phyloP scores from a whole-genome alignment of 2,888 invertebrate species.

The Myopa tessellatipennis region DNA sequence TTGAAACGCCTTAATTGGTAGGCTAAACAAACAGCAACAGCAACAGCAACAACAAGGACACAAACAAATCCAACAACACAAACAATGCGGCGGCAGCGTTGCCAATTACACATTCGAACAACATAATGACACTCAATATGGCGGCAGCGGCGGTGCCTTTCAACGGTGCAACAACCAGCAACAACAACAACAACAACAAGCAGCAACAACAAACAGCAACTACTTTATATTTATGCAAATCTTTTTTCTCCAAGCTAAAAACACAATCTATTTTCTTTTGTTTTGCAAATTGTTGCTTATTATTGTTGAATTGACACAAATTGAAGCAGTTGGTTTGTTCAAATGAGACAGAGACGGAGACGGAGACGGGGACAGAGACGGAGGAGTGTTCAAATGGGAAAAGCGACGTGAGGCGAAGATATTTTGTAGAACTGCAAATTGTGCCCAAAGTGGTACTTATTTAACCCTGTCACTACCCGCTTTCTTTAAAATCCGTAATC shows the following conservation, averaged over 20 bases:
- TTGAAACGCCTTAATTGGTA: constrained; percentile 30
- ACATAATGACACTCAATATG: constrained; percentile 59
- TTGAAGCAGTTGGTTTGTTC: neutral
- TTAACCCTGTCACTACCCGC: too few relatives aligned
- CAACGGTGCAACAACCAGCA: neutral
- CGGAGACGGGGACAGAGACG: too few relatives aligned
- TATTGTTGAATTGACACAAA: neutral
- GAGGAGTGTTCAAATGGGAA: too few relatives aligned
- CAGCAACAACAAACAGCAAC: constrained; percentile 4
- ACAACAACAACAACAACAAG: too few relatives aligned
- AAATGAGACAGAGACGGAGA: neutral
- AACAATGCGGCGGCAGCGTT: constrained; percentile 43
- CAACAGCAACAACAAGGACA: too few relatives aligned
- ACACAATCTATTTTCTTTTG: neutral
- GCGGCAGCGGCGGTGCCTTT: constrained; percentile 42
- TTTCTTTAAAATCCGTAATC: too few relatives aligned
- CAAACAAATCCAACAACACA: neutral
- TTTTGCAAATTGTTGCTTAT: neutral
- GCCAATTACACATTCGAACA: constrained; percentile 61
- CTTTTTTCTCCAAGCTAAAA: neutral
- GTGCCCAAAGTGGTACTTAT: too few relatives aligned
- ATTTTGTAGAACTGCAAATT: too few relatives aligned
- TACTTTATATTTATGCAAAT: constrained; percentile 55
- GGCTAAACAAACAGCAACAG: constrained; percentile 7
- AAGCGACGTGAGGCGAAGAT: too few relatives aligned